Percentiles rank a stretch among this genome's conserved stretches.
Evolutionary conservation across 2,888 invertebrate genomes (phyloP).

Genomic region (Auanema sp.): DNA sequence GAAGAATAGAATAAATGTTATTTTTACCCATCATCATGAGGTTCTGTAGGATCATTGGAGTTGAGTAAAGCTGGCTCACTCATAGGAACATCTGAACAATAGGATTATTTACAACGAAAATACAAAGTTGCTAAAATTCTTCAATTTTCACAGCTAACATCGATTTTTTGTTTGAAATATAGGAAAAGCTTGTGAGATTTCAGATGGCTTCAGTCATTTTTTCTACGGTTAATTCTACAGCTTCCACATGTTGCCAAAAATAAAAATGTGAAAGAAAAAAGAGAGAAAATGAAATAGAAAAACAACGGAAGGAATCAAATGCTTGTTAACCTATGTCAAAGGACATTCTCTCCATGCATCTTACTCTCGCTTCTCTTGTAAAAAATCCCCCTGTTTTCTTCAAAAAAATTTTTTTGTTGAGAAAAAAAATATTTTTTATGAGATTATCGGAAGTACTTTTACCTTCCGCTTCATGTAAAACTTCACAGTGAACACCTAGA

Average conservation of each 20-base stretch:
- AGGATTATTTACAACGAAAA: too few species aligned
- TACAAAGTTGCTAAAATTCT: neutral
- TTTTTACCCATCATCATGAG: slow-evolving; percentile 3
- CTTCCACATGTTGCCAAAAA: neutral
- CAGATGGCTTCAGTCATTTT: too few species aligned
- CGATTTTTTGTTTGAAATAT: slow-evolving; percentile 7
- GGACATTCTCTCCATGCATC: neutral
- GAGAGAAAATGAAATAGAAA: slow-evolving; percentile 3
- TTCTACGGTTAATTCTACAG: too few species aligned
- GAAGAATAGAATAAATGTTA: too few species aligned
- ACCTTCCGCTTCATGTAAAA: too few species aligned
- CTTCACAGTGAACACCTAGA: neutral
- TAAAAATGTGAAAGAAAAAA: slow-evolving; percentile 3
- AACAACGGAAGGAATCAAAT: neutral
- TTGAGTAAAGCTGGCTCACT: neutral
- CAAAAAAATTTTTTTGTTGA: slow-evolving; percentile 1
- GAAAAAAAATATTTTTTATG: neutral
- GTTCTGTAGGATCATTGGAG: neutral
- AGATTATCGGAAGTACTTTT: too few species aligned
- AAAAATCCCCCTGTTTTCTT: slow-evolving; percentile 2
- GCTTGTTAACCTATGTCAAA: slow-evolving; percentile 3
- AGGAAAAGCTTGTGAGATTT: slow-evolving; percentile 4
- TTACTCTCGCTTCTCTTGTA: neutral
- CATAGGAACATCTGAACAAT: too few species aligned
- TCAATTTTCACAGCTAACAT: neutral